phyloP scores from a whole-genome alignment of 2,888 invertebrate genomes.

The Craniophora ligustri region DNA sequence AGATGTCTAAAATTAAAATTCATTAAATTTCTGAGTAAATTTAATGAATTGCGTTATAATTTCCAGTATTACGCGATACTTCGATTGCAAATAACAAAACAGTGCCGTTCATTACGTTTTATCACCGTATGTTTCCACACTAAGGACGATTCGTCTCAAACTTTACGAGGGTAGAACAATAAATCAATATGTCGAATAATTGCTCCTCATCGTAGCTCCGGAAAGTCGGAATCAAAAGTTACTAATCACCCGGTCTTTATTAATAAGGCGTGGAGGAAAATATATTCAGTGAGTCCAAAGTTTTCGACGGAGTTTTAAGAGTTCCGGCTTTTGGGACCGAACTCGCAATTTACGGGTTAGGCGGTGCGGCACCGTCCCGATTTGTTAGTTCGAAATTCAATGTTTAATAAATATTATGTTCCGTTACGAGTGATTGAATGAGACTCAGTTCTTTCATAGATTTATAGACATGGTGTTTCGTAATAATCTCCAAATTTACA shows the following conservation, averaged over 20 bases:
- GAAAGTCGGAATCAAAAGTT: slow-evolving; percentile 82
- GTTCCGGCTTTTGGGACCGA: slow-evolving; percentile 53
- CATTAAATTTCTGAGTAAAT: too few species aligned
- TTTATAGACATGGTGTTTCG: slow-evolving; percentile 11
- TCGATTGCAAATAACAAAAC: neutral
- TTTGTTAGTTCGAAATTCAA: slow-evolving; percentile 45
- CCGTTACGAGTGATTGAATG: slow-evolving; percentile 41
- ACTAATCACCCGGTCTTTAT: slow-evolving; percentile 83
- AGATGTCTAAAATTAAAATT: too few species aligned
- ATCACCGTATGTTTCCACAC: slow-evolving; percentile 45
- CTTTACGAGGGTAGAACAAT: slow-evolving; percentile 76
- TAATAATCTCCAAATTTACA: neutral
- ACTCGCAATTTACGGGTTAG: slow-evolving; percentile 53
- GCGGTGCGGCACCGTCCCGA: slow-evolving; percentile 37
- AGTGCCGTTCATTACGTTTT: neutral
- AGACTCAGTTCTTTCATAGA: slow-evolving; percentile 7
- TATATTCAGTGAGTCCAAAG: slow-evolving; percentile 62
- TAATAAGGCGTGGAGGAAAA: slow-evolving; percentile 74
- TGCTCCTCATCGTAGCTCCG: slow-evolving; percentile 78
- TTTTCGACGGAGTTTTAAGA: slow-evolving; percentile 60
- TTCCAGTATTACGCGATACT: neutral
- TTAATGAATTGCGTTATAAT: too few species aligned
- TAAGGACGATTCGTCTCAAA: slow-evolving; percentile 66
- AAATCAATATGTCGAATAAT: slow-evolving; percentile 88
- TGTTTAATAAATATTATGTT: slow-evolving; percentile 52